These are phyloP conservation scores for Cantharis flavilabris DNA, from an alignment of 2,888 invertebrate species.

Conservation along the genomic window DNA sequence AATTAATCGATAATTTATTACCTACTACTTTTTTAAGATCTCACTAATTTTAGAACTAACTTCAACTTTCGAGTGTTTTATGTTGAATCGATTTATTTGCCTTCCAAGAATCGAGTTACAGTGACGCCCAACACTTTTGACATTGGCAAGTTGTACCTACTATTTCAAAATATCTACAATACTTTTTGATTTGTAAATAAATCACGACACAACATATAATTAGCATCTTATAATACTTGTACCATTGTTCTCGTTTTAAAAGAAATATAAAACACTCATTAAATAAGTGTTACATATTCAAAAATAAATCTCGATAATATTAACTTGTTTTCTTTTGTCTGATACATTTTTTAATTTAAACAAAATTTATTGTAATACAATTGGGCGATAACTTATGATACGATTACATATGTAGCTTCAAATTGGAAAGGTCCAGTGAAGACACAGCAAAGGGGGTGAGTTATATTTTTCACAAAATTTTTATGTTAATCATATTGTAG, in stretches of 20 bases:
- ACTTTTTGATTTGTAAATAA: slow-evolving; percentile 25
- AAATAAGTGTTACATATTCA: slow-evolving; percentile 15
- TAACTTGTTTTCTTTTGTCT: neutral
- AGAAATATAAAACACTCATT: slow-evolving; percentile 18
- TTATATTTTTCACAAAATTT: no score
- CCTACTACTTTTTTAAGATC: neutral
- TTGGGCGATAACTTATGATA: no score
- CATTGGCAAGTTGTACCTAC: neutral
- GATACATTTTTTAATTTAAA: neutral
- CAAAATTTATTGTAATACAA: neutral
- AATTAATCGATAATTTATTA: neutral
- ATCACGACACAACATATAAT: slow-evolving; percentile 20
- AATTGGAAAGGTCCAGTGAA: no score
- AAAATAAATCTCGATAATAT: neutral
- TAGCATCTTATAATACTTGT: slow-evolving; percentile 27
- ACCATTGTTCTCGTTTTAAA: slow-evolving; percentile 21
- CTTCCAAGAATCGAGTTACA: neutral
- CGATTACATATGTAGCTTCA: no score
- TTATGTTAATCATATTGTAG: no score
- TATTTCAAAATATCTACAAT: neutral
- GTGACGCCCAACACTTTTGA: neutral
- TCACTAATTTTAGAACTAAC: neutral
- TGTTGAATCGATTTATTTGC: neutral
- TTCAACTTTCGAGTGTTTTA: neutral
- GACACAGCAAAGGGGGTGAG: no score